phyloP scores from a whole-genome alignment of 1,140 invertebrate genomes.

The Lepidostoma basale region DNA sequence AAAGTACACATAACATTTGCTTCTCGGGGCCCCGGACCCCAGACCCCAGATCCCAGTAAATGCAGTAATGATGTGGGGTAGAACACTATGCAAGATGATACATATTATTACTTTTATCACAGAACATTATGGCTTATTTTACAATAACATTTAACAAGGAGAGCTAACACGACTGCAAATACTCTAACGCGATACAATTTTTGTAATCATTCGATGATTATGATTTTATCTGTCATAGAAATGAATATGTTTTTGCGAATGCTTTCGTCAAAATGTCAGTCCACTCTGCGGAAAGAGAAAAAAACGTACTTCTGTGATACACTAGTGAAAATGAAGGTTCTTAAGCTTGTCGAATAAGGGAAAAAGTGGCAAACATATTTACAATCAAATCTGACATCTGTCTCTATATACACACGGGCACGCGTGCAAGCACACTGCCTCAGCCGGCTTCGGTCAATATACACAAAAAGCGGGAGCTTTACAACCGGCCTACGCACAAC shows the following conservation, averaged over 20 bases:
- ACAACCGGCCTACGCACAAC: slow-evolving; percentile 1
- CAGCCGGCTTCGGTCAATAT: too few species aligned
- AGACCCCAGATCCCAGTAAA: slow-evolving; percentile 42
- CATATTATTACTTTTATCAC: slow-evolving; percentile 47
- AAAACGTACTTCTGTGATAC: slow-evolving; percentile 27
- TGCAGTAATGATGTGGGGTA: slow-evolving; percentile 45
- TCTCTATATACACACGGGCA: slow-evolving; percentile 24
- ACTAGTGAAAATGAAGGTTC: slow-evolving; percentile 16
- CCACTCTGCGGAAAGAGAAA: slow-evolving; percentile 28
- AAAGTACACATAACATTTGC: slow-evolving; percentile 43
- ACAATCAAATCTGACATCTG: slow-evolving; percentile 23
- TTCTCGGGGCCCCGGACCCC: slow-evolving; percentile 15
- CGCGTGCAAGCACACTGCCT: too few species aligned
- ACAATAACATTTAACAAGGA: slow-evolving; percentile 47
- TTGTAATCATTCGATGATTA: slow-evolving; percentile 29
- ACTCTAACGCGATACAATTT: slow-evolving; percentile 36
- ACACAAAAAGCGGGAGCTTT: too few species aligned
- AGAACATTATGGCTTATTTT: slow-evolving; percentile 48
- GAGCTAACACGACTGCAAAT: slow-evolving; percentile 46
- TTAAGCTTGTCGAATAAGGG: slow-evolving; percentile 25
- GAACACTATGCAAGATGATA: slow-evolving; percentile 45
- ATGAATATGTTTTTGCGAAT: slow-evolving; percentile 34
- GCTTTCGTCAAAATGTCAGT: slow-evolving; percentile 42
- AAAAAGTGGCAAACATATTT: slow-evolving; percentile 35
- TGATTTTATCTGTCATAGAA: slow-evolving; percentile 40